These are phyloP conservation scores for Aleiodes sp. DNA, from an alignment of 1,140 invertebrate species.

Conservation along the genomic window DNA sequence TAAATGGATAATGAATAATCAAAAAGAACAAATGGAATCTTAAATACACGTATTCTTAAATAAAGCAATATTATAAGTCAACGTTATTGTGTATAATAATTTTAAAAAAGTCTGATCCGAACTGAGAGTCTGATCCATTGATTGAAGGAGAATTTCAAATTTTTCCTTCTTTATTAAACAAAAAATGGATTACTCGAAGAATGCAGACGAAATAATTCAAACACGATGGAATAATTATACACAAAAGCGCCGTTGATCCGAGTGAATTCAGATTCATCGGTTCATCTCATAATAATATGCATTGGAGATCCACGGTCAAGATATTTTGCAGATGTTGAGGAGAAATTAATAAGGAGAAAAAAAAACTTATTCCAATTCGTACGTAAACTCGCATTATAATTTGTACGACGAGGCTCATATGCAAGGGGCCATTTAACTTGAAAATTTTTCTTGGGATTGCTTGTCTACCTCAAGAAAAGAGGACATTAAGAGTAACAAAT, in stretches of 20 bases:
- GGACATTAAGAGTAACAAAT: constrained; percentile 17
- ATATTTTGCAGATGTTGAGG: neutral
- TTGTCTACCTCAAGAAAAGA: neutral
- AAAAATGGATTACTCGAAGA: no score
- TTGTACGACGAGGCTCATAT: constrained; percentile 15
- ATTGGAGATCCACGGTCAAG: constrained; percentile 19
- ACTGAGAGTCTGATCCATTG: no score
- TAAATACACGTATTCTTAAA: neutral
- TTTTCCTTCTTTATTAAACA: no score
- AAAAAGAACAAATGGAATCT: neutral
- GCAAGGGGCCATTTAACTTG: neutral
- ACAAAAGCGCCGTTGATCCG: no score
- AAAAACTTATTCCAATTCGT: no score
- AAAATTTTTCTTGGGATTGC: neutral
- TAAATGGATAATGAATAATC: neutral
- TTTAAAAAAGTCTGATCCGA: no score
- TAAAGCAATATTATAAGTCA: neutral
- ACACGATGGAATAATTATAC: neutral
- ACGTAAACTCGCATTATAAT: no score
- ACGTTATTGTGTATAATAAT: constrained; percentile 34
- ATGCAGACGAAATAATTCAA: no score
- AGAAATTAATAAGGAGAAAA: neutral
- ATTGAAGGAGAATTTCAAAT: neutral
- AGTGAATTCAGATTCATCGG: no score
- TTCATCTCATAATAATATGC: constrained; percentile 20